Conservation (phyloP, 2,113 vertebrate species). For the Pterocles burchelli region DNA sequence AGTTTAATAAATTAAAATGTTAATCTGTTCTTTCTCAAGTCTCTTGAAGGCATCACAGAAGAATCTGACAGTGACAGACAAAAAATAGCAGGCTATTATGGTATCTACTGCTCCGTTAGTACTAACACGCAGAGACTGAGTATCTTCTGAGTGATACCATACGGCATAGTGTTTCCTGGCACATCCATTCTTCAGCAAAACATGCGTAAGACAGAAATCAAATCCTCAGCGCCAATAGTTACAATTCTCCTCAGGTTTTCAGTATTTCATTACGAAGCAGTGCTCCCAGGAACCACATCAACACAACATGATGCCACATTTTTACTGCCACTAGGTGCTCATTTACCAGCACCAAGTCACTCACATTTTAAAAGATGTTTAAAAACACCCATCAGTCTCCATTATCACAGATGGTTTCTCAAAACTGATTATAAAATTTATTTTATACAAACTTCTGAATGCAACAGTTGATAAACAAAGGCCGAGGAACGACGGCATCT, state of each 20-base stretch:
- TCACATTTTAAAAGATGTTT: background rate
- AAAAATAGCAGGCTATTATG: background rate
- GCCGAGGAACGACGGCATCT: background rate
- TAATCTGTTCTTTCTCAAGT: conserved; percentile 71
- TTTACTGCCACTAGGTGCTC: background rate
- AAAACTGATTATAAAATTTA: background rate
- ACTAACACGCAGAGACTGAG: background rate
- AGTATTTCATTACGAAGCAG: background rate
- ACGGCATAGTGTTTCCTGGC: background rate
- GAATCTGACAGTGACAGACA: conserved; percentile 34
- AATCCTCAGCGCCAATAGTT: background rate
- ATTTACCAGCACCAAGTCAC: fast-evolving
- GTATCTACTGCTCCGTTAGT: background rate
- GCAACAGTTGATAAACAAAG: background rate
- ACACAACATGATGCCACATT: fast-evolving
- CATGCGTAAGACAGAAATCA: background rate
- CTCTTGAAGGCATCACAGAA: conserved; percentile 29
- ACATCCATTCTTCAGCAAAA: conserved; percentile 16
- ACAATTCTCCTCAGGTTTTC: background rate
- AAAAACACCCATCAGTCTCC: background rate
- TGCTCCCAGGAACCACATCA: background rate
- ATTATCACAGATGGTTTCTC: background rate
- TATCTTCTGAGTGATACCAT: background rate
- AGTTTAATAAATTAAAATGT: conserved; percentile 61
- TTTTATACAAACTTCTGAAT: background rate